Conservation (phyloP, 2,797 vertebrate species). For the Heteromormyrus szaboi region DNA sequence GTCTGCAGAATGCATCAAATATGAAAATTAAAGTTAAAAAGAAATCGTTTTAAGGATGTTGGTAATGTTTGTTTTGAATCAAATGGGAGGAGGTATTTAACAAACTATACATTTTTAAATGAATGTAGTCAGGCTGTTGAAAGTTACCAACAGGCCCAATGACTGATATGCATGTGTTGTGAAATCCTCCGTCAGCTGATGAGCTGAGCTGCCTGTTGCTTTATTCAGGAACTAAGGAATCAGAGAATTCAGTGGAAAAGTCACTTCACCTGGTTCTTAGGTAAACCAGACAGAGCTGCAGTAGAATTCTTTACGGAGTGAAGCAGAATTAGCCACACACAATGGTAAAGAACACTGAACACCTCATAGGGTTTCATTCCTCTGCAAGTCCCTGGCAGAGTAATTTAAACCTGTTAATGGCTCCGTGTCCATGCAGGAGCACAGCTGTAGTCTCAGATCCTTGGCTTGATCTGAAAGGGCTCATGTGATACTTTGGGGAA, state of each 20-base stretch:
- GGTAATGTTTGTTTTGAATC: neutral
- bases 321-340: slow-evolving; percentile 37
- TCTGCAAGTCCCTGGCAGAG: neutral
- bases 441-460: neutral
- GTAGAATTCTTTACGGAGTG: slow-evolving; percentile 29
- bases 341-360: slow-evolving; percentile 27
- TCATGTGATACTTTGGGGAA: neutral
- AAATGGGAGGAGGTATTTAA: neutral
- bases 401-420: slow-evolving; percentile 6
- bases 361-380: neutral
- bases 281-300: slow-evolving; percentile 17
- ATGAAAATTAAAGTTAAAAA: neutral
- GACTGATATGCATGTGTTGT: neutral
- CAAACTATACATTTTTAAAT: neutral
- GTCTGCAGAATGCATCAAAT: neutral
- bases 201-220: neutral
- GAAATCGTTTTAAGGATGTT: neutral
- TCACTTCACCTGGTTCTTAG: slow-evolving; percentile 23
- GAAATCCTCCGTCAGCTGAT: neutral
- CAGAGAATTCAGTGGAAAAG: slow-evolving; percentile 22
- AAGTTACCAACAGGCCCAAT: neutral
- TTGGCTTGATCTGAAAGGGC: neutral
- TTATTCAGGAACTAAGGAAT: slow-evolving; percentile 3
- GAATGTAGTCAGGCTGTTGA: neutral
- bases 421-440: neutral